Evolutionary conservation across 2,888 invertebrate species (phyloP).

Genomic region (Limnephilus auricula): DNA sequence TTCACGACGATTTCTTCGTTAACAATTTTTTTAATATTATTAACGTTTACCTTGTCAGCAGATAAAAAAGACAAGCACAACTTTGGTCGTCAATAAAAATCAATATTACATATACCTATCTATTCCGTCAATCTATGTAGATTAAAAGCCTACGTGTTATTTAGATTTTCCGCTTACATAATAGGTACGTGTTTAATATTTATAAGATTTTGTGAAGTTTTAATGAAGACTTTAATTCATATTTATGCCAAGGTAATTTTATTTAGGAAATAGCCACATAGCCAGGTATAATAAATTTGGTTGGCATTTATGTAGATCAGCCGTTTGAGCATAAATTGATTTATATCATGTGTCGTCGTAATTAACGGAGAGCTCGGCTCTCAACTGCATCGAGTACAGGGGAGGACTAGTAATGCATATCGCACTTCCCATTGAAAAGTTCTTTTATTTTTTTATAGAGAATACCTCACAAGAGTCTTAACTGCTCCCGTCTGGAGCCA

Average conservation of each 20-base stretch:
- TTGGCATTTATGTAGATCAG: background rate
- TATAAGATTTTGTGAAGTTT: background rate
- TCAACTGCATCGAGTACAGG: background rate
- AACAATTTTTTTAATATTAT: too few relatives aligned
- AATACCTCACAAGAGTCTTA: too few relatives aligned
- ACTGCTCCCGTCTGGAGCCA: too few relatives aligned
- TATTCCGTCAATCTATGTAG: background rate
- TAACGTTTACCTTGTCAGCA: background rate
- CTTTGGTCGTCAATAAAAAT: background rate
- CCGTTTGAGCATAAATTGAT: background rate
- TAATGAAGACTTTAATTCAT: background rate
- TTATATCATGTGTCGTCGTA: background rate
- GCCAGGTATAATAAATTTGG: background rate
- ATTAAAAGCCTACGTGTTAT: background rate
- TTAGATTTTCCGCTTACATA: background rate
- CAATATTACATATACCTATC: background rate
- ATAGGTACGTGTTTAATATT: background rate
- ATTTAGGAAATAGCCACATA: background rate
- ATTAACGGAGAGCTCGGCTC: background rate
- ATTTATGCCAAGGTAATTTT: background rate
- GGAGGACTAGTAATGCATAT: background rate
- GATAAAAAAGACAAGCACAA: background rate
- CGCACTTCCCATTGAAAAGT: too few relatives aligned
- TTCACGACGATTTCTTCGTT: background rate
- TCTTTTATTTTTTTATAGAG: too few relatives aligned